These are phyloP conservation scores for Orchestia grillus DNA, from an alignment of 1,140 invertebrate species.

Conservation along the genomic window DNA sequence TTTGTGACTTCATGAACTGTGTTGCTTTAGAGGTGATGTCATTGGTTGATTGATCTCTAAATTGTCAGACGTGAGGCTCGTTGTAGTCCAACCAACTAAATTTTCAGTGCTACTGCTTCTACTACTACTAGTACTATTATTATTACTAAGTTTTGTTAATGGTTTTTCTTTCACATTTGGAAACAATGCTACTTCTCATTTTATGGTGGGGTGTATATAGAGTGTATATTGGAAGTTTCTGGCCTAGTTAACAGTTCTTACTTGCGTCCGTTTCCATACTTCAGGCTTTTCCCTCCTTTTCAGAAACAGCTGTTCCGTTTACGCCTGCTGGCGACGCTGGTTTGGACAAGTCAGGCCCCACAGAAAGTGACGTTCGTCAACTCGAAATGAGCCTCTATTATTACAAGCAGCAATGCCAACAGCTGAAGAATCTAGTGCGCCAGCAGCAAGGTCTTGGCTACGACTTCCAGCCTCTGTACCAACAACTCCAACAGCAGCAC, in stretches of 20 bases:
- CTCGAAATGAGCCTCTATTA: conserved; percentile 39
- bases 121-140: too few relatives aligned
- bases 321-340: neutral
- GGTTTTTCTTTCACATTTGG: too few relatives aligned
- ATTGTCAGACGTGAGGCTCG: too few relatives aligned
- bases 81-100: too few relatives aligned
- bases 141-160: too few relatives aligned
- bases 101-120: too few relatives aligned
- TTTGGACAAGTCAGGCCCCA: neutral
- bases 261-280: neutral
- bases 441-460: conserved; percentile 50
- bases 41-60: too few relatives aligned
- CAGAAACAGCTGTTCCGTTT: conserved; percentile 14
- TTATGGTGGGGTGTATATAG: neutral
- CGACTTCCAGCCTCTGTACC: conserved; percentile 45
- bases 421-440: conserved; percentile 23
- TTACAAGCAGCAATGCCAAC: conserved; percentile 48
- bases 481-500: conserved; percentile 7
- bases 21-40: too few relatives aligned
- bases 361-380: conserved; percentile 5
- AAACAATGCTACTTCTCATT: neutral
- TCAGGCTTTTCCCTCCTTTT: neutral
- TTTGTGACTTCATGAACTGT: too few relatives aligned
- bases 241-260: neutral
- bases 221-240: too few relatives aligned